phyloP scores from a whole-genome alignment of 2,888 invertebrate species.

The Pyrocoelia pectoralis region DNA sequence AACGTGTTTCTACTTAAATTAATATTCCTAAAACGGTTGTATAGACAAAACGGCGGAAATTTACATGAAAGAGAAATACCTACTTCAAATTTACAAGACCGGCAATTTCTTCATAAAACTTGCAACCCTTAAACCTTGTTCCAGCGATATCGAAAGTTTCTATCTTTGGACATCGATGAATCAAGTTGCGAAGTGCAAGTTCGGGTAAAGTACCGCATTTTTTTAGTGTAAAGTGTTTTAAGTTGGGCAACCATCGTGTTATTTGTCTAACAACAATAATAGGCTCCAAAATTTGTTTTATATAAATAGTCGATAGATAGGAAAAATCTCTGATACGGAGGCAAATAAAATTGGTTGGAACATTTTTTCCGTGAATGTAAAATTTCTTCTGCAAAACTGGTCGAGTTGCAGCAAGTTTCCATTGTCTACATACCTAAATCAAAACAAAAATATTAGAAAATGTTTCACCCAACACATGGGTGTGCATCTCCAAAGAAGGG shows the following conservation, averaged over 20 bases:
- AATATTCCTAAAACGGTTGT: constrained; percentile 38
- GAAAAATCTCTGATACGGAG: constrained; percentile 39
- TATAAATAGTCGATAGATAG: constrained; percentile 35
- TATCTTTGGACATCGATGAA: constrained; percentile 39
- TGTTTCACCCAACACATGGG: too few species aligned
- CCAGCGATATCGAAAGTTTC: constrained; percentile 43
- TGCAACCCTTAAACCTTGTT: constrained; percentile 39
- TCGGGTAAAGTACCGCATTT: constrained; percentile 37
- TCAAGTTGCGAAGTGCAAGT: constrained; percentile 38
- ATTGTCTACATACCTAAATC: constrained; percentile 46
- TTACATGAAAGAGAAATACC: too few species aligned
- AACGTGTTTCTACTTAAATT: constrained; percentile 42
- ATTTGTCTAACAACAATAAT: constrained; percentile 42
- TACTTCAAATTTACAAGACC: constrained; percentile 39
- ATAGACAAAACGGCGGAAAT: too few species aligned
- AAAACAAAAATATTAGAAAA: background rate
- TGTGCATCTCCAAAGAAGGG: too few species aligned
- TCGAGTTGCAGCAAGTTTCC: constrained; percentile 42
- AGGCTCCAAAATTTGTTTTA: constrained; percentile 42
- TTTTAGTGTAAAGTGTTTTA: constrained; percentile 41
- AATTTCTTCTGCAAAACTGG: constrained; percentile 44
- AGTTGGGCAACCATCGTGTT: constrained; percentile 37
- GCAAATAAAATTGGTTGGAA: constrained; percentile 41
- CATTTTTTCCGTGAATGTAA: constrained; percentile 33
- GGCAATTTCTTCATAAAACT: constrained; percentile 39